Evolutionary conservation across 2,888 invertebrate genomes (phyloP).

Genomic region (Hirtodrosophila duncani): DNA sequence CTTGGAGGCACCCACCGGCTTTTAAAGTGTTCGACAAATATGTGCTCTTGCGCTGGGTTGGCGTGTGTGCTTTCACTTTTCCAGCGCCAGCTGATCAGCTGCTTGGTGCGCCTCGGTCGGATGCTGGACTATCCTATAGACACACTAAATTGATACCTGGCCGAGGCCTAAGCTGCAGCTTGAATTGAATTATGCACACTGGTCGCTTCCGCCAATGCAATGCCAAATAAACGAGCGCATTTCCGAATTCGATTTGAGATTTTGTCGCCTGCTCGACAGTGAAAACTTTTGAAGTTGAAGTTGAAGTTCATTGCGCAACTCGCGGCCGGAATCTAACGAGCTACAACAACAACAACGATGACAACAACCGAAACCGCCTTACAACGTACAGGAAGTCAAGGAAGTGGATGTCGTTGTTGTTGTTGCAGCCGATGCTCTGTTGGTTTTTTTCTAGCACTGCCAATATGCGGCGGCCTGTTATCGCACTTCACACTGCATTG

Average conservation of each 20-base stretch:
- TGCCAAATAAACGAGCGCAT: slow-evolving; percentile 43
- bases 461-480: slow-evolving; percentile 49
- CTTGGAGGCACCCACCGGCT: slow-evolving; percentile 11
- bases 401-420: slow-evolving; percentile 36
- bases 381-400: slow-evolving; percentile 34
- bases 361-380: slow-evolving; percentile 11
- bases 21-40: slow-evolving; percentile 24
- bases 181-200: slow-evolving; percentile 36
- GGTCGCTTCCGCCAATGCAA: slow-evolving; percentile 46
- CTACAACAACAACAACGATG: slow-evolving; percentile 9
- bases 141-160: slow-evolving; percentile 21
- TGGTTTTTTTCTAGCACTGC: slow-evolving; percentile 27
- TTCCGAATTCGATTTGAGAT: slow-evolving; percentile 50
- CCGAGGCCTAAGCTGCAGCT: not conserved
- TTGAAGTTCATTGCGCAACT: slow-evolving; percentile 70
- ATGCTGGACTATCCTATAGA: slow-evolving; percentile 44
- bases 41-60: slow-evolving; percentile 5
- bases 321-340: slow-evolving; percentile 22
- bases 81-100: slow-evolving; percentile 12
- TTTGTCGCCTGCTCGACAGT: slow-evolving; percentile 34
- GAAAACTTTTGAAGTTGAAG: slow-evolving; percentile 30
- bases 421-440: slow-evolving; percentile 24
- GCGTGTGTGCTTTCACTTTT: slow-evolving; percentile 53
- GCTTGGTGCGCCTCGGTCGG: slow-evolving; percentile 23
- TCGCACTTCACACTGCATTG: slow-evolving; percentile 61